Evolutionary conservation across 2,888 invertebrate genomes (phyloP).

Genomic region (Drosophila greeni): DNA sequence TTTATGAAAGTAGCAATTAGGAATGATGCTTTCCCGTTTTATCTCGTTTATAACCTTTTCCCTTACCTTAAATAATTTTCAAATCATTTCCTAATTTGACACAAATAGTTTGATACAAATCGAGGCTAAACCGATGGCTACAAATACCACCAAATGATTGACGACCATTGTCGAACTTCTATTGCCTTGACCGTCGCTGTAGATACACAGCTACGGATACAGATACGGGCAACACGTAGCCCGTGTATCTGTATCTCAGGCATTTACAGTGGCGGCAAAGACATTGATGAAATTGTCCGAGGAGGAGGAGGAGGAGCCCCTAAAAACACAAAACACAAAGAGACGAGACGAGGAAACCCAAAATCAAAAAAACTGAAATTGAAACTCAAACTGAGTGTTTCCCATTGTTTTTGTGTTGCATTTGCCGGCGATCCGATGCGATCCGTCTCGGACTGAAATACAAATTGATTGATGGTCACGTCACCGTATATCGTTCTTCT

Average conservation of each 20-base stretch:
- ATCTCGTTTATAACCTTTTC: background rate
- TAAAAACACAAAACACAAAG: slow-evolving; percentile 8
- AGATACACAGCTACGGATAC: slow-evolving; percentile 2
- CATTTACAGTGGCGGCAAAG: slow-evolving; percentile 29
- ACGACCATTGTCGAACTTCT: slow-evolving; percentile 3
- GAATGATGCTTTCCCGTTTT: background rate
- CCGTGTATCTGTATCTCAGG: slow-evolving; percentile 23
- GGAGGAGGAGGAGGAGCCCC: slow-evolving; percentile 11
- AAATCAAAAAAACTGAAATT: slow-evolving; percentile 30
- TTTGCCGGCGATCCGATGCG: slow-evolving; percentile 8
- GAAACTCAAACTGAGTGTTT: slow-evolving; percentile 24
- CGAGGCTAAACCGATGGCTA: background rate
- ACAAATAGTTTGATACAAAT: background rate
- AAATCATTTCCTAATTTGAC: background rate
- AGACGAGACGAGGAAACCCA: background rate
- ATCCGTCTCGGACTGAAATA: slow-evolving; percentile 4
- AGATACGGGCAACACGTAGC: background rate
- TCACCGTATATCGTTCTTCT: slow-evolving; percentile 2
- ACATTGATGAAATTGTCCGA: slow-evolving; percentile 29
- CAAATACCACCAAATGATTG: background rate
- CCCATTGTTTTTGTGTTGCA: slow-evolving; percentile 24
- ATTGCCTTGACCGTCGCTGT: slow-evolving; percentile 17
- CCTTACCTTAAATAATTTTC: background rate
- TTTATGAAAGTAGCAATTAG: background rate
- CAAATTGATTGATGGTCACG: slow-evolving; percentile 35